Conservation (phyloP, 2,113 vertebrate species). For the Entelurus aequoreus region DNA sequence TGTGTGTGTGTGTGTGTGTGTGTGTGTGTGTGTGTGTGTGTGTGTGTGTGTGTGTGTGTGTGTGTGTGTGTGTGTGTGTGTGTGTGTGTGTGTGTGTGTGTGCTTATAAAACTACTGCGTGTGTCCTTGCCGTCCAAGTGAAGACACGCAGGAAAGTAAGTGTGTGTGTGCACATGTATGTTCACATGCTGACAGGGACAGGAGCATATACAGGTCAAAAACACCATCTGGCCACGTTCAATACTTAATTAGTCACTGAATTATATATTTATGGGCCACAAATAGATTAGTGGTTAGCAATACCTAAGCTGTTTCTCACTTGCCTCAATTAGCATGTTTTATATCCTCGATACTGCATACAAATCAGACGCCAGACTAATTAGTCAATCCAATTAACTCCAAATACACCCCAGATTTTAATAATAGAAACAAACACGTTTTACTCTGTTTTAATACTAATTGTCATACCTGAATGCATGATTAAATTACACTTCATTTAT, state of each 20-base stretch:
- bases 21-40: too few species aligned
- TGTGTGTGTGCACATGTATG: too few species aligned
- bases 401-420: background rate
- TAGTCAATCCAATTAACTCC: background rate
- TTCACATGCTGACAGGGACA: slow-evolving; percentile 7
- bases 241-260: slow-evolving; percentile 8
- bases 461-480: too few species aligned
- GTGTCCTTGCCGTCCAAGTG: background rate
- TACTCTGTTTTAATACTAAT: too few species aligned
- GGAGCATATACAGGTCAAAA: slow-evolving; percentile 1
- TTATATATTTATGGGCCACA: slow-evolving; percentile 43
- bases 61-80: too few species aligned
- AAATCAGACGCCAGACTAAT: too few species aligned
- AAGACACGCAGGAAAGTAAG: background rate
- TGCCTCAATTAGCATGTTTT: background rate
- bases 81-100: too few species aligned
- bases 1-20: too few species aligned
- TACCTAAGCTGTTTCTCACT: slow-evolving; percentile 3
- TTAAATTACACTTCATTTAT: too few species aligned
- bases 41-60: too few species aligned
- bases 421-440: background rate
- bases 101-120: too few species aligned
- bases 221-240: background rate
- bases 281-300: slow-evolving; percentile 40
- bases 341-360: background rate